phyloP scores from a whole-genome alignment of 2,888 invertebrate species.

The Tortricodes alternella region DNA sequence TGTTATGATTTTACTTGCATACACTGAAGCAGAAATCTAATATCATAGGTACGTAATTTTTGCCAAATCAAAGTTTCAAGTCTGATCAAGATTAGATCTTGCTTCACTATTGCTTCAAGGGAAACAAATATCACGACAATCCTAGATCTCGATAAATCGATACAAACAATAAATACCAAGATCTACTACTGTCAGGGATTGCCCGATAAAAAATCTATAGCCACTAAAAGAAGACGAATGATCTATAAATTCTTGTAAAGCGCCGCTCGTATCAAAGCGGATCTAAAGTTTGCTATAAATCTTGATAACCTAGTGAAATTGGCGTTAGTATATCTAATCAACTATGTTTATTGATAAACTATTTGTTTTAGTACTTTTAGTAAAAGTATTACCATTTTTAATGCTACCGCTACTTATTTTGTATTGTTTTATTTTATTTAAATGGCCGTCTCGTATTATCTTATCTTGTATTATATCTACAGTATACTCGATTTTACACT shows the following conservation, averaged over 20 bases:
- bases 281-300: constrained; percentile 6
- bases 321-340: not conserved
- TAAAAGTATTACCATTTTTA: too few relatives aligned
- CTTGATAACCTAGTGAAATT: not conserved
- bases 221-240: constrained; percentile 2
- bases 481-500: too few relatives aligned
- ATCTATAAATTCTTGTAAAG: not conserved
- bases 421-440: too few relatives aligned
- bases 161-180: not conserved
- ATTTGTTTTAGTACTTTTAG: not conserved
- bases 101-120: too few relatives aligned
- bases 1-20: too few relatives aligned
- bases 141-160: not conserved
- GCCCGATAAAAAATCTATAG: not conserved
- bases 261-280: not conserved
- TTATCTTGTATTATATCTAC: too few relatives aligned
- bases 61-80: too few relatives aligned
- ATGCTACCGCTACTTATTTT: too few relatives aligned
- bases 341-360: not conserved
- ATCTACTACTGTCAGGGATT: not conserved
- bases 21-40: too few relatives aligned
- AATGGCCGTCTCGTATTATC: too few relatives aligned
- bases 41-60: too few relatives aligned
- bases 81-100: too few relatives aligned
- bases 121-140: not conserved